Percentiles rank a stretch among this genome's conserved stretches.
These are phyloP conservation scores for Laothoe populi DNA, from an alignment of 2,888 invertebrate genomes.

Conservation along the genomic window DNA sequence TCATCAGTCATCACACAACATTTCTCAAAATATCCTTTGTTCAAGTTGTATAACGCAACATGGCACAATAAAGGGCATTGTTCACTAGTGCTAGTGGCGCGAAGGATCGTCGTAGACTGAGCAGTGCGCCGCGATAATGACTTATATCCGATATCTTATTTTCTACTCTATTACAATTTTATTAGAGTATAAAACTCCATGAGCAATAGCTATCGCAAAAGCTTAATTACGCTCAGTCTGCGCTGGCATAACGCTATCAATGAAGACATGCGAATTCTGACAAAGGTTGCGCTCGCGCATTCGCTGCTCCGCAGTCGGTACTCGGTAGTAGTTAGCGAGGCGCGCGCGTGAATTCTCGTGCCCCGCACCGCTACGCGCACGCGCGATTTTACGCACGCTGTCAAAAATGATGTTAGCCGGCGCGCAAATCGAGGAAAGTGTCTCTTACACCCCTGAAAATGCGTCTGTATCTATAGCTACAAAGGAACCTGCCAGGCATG, in stretches of 20 bases:
- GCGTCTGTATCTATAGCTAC: constrained; percentile 36
- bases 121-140: neutral
- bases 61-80: constrained; percentile 51
- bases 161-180: neutral
- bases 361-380: constrained; percentile 52
- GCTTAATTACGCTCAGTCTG: neutral
- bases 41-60: constrained; percentile 7
- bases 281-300: constrained; percentile 55
- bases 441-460: constrained; percentile 49
- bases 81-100: constrained; percentile 32
- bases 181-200: neutral
- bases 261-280: constrained; percentile 45
- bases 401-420: constrained; percentile 77
- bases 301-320: constrained; percentile 27
- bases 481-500: constrained; percentile 28
- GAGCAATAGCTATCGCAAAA: neutral
- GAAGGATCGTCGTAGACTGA: neutral
- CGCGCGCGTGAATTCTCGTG: constrained; percentile 70
- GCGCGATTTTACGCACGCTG: constrained; percentile 43
- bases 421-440: constrained; percentile 71
- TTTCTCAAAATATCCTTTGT: constrained; percentile 24
- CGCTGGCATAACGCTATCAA: constrained; percentile 1
- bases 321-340: constrained; percentile 38
- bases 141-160: neutral
- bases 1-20: neutral